Evolutionary conservation across 2,888 invertebrate species (phyloP).

Genomic region (Eudemis profundana): DNA sequence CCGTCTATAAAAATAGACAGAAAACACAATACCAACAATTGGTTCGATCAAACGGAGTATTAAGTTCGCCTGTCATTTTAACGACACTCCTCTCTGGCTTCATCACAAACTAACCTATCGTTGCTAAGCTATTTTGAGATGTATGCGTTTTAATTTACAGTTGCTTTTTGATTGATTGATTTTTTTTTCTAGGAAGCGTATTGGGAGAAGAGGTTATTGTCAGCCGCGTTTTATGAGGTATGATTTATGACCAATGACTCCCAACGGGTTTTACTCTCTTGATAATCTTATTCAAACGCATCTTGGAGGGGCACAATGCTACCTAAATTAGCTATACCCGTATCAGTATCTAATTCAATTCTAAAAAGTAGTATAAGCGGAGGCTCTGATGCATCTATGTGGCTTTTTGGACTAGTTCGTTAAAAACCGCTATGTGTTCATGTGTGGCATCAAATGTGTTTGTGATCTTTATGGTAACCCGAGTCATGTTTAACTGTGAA

Average conservation of each 20-base stretch:
- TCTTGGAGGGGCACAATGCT: slow-evolving; percentile 82
- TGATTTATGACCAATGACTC: slow-evolving; percentile 85
- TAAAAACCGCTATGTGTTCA: slow-evolving; percentile 58
- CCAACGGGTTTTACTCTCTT: slow-evolving; percentile 81
- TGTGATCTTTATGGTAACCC: slow-evolving; percentile 62
- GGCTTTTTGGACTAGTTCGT: slow-evolving; percentile 51
- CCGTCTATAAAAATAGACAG: slow-evolving; percentile 76
- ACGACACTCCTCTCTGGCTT: slow-evolving; percentile 70
- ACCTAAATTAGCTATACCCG: slow-evolving; percentile 83
- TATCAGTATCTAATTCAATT: slow-evolving; percentile 65
- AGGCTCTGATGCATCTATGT: too few species aligned
- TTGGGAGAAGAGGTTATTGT: slow-evolving; percentile 78
- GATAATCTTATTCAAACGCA: slow-evolving; percentile 83
- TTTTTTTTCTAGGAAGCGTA: slow-evolving; percentile 68
- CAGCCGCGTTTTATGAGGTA: slow-evolving; percentile 83
- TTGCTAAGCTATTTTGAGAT: slow-evolving; percentile 49
- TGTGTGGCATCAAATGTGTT: slow-evolving; percentile 74
- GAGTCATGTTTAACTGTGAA: slow-evolving; percentile 59
- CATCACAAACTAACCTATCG: slow-evolving; percentile 52
- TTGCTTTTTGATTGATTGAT: slow-evolving; percentile 49
- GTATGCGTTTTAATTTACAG: slow-evolving; percentile 48
- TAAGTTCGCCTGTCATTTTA: slow-evolving; percentile 84
- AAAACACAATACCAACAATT: slow-evolving; percentile 84
- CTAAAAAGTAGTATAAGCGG: slow-evolving; percentile 48
- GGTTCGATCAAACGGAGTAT: slow-evolving; percentile 84